Evolutionary conservation across 2,888 invertebrate species (phyloP).

Genomic region (Sialis fuliginosa): DNA sequence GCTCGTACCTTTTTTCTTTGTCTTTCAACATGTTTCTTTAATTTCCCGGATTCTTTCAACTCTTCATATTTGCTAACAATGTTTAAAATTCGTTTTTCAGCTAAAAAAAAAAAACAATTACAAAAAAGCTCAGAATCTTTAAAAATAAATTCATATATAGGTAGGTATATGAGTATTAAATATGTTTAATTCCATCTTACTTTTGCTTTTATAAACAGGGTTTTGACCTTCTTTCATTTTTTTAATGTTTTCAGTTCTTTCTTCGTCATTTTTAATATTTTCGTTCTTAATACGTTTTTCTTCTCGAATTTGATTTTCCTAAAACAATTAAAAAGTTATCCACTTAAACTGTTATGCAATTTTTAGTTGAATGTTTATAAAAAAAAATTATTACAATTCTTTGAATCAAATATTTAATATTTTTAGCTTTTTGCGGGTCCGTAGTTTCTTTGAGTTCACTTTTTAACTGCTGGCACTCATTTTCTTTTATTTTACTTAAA

Average conservation of each 20-base stretch:
- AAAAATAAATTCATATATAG: too few relatives aligned
- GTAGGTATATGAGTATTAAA: neutral
- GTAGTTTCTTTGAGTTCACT: slow-evolving; percentile 39
- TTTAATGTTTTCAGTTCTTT: slow-evolving; percentile 35
- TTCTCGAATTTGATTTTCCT: slow-evolving; percentile 61
- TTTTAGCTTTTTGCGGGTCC: slow-evolving; percentile 40
- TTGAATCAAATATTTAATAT: slow-evolving; percentile 54
- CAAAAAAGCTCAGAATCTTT: too few relatives aligned
- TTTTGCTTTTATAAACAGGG: slow-evolving; percentile 55
- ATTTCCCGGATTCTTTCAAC: slow-evolving; percentile 55
- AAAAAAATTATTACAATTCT: slow-evolving; percentile 31
- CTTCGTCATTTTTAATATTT: slow-evolving; percentile 31
- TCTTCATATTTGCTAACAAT: slow-evolving; percentile 66
- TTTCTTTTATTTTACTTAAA: slow-evolving; percentile 46
- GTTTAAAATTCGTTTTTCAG: slow-evolving; percentile 55
- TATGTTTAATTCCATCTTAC: slow-evolving; percentile 29
- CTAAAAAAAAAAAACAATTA: slow-evolving; percentile 32
- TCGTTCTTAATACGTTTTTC: slow-evolving; percentile 36
- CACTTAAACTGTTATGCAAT: neutral
- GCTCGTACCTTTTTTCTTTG: slow-evolving; percentile 54
- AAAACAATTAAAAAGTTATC: slow-evolving; percentile 10
- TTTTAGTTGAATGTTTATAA: neutral
- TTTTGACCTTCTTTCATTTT: slow-evolving; percentile 47
- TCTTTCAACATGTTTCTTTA: slow-evolving; percentile 66
- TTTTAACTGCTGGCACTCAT: slow-evolving; percentile 47